These are phyloP conservation scores for Ormyrus pomaceus DNA, from an alignment of 2,888 invertebrate species.

Conservation along the genomic window DNA sequence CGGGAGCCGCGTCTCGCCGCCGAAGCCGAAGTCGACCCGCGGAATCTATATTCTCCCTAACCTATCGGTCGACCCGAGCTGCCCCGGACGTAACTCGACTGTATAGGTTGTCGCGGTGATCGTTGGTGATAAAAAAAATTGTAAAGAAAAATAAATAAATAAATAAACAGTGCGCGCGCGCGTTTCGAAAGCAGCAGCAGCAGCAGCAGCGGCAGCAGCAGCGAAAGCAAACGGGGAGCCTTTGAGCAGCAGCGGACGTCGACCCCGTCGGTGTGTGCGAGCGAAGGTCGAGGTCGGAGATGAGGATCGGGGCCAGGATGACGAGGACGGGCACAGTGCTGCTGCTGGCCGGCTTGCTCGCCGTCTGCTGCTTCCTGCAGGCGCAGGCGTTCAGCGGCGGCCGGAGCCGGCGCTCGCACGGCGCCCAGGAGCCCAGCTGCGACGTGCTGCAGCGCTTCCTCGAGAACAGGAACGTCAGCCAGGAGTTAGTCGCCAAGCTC, in stretches of 20 bases:
- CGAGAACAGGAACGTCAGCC: constrained; percentile 33
- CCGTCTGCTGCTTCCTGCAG: background rate
- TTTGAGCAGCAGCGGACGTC: no score
- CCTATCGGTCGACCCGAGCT: background rate
- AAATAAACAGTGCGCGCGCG: no score
- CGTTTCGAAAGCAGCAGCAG: no score
- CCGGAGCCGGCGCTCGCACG: background rate
- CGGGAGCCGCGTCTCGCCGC: constrained; percentile 58
- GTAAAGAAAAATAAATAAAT: no score
- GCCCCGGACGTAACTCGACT: background rate
- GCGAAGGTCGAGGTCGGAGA: no score
- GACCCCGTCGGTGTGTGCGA: no score
- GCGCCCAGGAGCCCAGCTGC: background rate
- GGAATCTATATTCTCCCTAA: background rate
- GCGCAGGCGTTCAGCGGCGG: constrained; percentile 5
- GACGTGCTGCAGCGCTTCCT: constrained; percentile 40
- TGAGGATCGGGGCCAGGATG: no score
- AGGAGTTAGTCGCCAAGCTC: background rate
- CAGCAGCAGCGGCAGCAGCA: no score
- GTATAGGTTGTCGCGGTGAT: no score
- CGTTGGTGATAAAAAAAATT: no score
- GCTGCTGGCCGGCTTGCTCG: constrained; percentile 3
- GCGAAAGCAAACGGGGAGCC: no score
- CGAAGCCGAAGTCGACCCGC: background rate
- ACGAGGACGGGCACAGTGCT: background rate